Conservation (phyloP, 2,888 invertebrate species). For the Leucophenga montana region DNA sequence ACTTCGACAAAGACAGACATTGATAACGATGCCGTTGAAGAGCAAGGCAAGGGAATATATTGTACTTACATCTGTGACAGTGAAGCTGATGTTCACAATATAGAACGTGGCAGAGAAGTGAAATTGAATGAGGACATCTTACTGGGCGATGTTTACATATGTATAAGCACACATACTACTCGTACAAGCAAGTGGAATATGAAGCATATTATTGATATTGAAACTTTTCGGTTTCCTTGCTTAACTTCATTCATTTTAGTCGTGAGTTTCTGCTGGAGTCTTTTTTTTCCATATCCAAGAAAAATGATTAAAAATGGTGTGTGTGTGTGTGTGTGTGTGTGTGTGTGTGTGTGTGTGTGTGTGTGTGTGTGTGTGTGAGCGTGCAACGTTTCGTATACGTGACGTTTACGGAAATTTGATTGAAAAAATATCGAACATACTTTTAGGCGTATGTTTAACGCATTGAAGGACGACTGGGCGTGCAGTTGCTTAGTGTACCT, state of each 20-base stretch:
- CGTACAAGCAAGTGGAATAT: too few species aligned
- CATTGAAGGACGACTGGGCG: too few species aligned
- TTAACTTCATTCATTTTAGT: not conserved
- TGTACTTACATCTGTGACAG: too few species aligned
- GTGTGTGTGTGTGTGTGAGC: slow-evolving; percentile 35
- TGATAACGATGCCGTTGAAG: slow-evolving; percentile 42
- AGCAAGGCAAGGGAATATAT: too few species aligned
- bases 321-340: too few species aligned
- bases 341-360: too few species aligned
- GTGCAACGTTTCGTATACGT: slow-evolving; percentile 56
- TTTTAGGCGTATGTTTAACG: slow-evolving; percentile 22
- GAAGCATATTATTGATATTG: not conserved
- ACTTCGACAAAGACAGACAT: slow-evolving; percentile 42
- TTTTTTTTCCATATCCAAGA: not conserved
- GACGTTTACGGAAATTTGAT: slow-evolving; percentile 62
- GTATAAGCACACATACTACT: slow-evolving; percentile 10
- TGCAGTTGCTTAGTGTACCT: not conserved
- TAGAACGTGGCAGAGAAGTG: too few species aligned
- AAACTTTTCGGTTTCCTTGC: not conserved
- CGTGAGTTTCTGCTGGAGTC: not conserved
- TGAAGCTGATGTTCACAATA: too few species aligned
- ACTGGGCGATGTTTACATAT: too few species aligned
- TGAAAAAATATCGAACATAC: slow-evolving; percentile 57
- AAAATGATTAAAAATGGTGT: too few species aligned
- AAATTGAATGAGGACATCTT: too few species aligned